Percentiles rank a stretch among this genome's conserved stretches.
phyloP scores from a whole-genome alignment of 2,888 invertebrate genomes.

The Leistus spinibarbis region DNA sequence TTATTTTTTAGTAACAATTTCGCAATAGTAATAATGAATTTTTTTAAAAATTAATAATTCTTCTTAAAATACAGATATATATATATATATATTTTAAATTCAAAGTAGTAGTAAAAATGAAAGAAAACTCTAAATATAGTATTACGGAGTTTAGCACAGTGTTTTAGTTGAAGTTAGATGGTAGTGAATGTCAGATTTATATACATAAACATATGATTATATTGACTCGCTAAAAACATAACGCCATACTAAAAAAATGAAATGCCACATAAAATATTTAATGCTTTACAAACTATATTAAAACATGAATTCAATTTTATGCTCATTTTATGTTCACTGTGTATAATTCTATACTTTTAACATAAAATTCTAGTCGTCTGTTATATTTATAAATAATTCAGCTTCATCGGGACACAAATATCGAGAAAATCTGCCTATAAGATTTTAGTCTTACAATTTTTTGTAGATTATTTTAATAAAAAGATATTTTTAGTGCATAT shows the following conservation, averaged over 20 bases:
- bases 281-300: background rate
- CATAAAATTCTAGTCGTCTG: no score
- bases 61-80: no score
- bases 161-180: slow-evolving; percentile 20
- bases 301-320: background rate
- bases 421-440: no score
- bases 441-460: no score
- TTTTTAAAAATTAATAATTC: no score
- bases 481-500: no score
- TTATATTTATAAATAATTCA: no score
- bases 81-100: background rate
- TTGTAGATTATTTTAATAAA: no score
- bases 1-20: no score
- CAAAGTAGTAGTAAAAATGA: background rate
- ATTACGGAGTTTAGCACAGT: background rate
- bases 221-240: slow-evolving; percentile 17
- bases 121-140: background rate
- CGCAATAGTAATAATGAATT: no score
- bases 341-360: background rate
- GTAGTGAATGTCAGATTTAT: slow-evolving; percentile 4
- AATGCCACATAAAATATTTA: background rate
- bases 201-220: slow-evolving; percentile 21
- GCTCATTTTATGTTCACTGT: background rate
- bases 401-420: no score
- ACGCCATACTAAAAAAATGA: background rate